Evolutionary conservation across 1,140 invertebrate species (phyloP).

Genomic region (Spodoptera litura): DNA sequence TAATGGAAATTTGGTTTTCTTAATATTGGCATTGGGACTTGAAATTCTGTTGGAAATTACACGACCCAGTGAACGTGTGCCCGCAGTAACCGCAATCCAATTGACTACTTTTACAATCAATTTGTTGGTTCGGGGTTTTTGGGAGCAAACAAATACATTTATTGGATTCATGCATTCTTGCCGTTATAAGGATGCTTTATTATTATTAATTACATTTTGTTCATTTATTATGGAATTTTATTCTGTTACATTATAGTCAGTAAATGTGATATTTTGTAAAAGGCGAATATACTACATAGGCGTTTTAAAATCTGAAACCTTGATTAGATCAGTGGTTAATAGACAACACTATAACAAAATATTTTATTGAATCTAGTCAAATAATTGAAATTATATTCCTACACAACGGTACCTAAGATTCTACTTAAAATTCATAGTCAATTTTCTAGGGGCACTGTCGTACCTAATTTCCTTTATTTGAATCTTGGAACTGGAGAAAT

Average conservation of each 20-base stretch:
- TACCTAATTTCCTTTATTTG: constrained; percentile 34
- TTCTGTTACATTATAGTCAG: too few species aligned
- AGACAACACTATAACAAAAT: background rate
- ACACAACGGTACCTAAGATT: background rate
- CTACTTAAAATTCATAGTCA: constrained; percentile 35
- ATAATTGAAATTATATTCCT: constrained; percentile 9
- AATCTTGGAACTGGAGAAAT: constrained; percentile 13
- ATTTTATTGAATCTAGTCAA: background rate
- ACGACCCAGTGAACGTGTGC: constrained; percentile 53
- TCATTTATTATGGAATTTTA: background rate
- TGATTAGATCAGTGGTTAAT: background rate
- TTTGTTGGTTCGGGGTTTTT: constrained; percentile 47
- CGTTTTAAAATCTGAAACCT: too few species aligned
- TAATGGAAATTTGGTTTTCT: constrained; percentile 50
- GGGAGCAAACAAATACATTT: constrained; percentile 27
- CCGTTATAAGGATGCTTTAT: background rate
- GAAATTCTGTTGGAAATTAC: constrained; percentile 53
- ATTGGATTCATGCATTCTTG: background rate
- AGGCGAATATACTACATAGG: too few species aligned
- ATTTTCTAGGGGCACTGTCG: constrained; percentile 25
- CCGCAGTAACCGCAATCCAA: constrained; percentile 59
- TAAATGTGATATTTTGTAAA: too few species aligned
- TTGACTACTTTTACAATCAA: constrained; percentile 56
- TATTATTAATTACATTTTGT: background rate
- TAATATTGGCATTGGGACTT: constrained; percentile 41